Base-by-base conservation (phyloP, 2,113 vertebrate species). In the Nettapus auritus region DNA sequence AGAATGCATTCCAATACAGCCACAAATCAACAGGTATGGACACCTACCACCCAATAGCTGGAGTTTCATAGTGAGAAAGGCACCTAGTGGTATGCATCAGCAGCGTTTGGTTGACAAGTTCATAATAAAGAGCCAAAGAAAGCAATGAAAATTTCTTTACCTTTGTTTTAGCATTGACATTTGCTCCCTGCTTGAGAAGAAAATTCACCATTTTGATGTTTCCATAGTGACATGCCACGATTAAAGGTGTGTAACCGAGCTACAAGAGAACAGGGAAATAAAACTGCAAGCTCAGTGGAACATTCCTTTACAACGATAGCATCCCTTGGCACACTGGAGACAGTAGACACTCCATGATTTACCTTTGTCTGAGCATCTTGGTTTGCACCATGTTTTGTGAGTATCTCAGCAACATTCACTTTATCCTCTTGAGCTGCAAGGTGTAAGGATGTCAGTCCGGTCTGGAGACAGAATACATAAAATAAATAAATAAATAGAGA, bases 141-240 rank as follows among this genome's bases (percentile, higher is more conserved):
- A 91, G 64, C 67, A 89, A 93, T 4, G 21, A 55, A 75, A 50
- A 82, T 86, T 62, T 59, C 69, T 91, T 97, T 98, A 99, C 99
- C 98, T 99, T 99, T 86, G 99, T 99, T 98, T 99, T 99, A 84
- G 98, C 98, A 18, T 99, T 99, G 91, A 99, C 98, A 44, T 98
- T 98, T 69, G 99, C 99, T 77, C 99, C 99, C 48, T 99, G 99
- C 91, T 99, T 99, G 94, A 99, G 98, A 71, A 99, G 98, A 93
- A 99, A 99, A 98, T 99, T 99, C 93, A 99, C 99, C 98, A 99
- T 99, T 98, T 99, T 99, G 94, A 98, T 98, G 91, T 99, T 99
- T 96, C 99, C 99, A 95, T 99, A 99, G 97, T 99, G 99, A 98
- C 99, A 99, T 29, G 99, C 99, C 87, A 99, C 99, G 70, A 99